Percentiles rank a stretch among this genome's conserved stretches.
Conservation (phyloP, 2,888 invertebrate species). For the Catocala fraxini region DNA sequence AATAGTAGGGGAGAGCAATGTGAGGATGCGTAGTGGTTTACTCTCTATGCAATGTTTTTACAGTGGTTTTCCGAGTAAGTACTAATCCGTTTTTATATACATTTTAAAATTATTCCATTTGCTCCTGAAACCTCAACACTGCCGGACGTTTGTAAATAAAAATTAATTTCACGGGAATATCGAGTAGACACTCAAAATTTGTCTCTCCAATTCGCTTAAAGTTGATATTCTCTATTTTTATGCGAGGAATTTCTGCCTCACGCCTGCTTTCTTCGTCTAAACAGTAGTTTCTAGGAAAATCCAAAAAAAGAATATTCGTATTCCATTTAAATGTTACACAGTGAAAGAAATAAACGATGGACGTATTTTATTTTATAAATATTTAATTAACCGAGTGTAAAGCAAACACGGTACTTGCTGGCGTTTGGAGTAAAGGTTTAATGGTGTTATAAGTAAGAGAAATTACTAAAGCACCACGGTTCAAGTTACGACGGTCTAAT, state of each 20-base stretch:
- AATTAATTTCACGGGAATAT: constrained; percentile 2
- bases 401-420: constrained; percentile 5
- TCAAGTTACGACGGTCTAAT: constrained; percentile 16
- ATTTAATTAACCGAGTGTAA: constrained; percentile 9
- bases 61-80: no score
- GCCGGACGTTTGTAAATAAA: constrained; percentile 4
- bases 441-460: constrained; percentile 12
- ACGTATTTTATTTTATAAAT: constrained; percentile 3
- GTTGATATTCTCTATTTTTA: constrained; percentile 25
- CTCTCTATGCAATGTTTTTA: no score
- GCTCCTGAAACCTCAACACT: background rate
- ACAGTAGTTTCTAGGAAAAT: constrained; percentile 12
- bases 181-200: constrained; percentile 13
- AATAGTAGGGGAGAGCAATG: no score
- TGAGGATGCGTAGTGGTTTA: no score
- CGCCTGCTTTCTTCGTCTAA: constrained; percentile 8
- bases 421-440: constrained; percentile 11
- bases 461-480: constrained; percentile 21
- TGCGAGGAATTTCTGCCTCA: constrained; percentile 5
- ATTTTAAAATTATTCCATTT: background rate
- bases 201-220: constrained; percentile 1
- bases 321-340: background rate
- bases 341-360: constrained; percentile 2
- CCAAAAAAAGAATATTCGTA: constrained; percentile 14
- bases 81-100: no score